Evolutionary conservation across 2,113 vertebrate genomes (phyloP), one percentile per base, ranked within the genome.

Genomic region (Melozone crissalis): DNA sequence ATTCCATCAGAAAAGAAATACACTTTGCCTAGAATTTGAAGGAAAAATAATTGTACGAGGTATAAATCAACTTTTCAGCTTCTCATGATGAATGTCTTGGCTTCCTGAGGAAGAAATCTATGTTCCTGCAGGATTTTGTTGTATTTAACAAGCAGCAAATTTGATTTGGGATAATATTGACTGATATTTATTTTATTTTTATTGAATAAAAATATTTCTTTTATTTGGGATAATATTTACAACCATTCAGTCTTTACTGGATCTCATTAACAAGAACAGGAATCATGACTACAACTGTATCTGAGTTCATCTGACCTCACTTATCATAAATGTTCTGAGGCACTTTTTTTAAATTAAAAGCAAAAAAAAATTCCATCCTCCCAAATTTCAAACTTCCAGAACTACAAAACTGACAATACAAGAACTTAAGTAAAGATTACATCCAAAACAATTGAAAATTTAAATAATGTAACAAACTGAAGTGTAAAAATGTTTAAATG

Each of bases 1-100:
- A 99, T 92, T 43, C 99, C 99, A 55, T 98, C 97, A 3, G 99
- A 98, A 94, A 99, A 99, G 98, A 99, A 99, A 84, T 97, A 91
- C 24, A 99, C 68, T 95, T 98, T 99, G 37, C 99, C 99, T 97
- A 35, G 12, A 89, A 86, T 72, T 98, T 23, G 23, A 97, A 95
- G 35, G 71, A 76, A 69, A 96, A 82, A 74, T 0, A 17, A 55
- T 2, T 17, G 2, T 10, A 10, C 92, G 41, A 82, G 68, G 17
- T 37, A 23, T 6, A 14, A 5, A 57, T 54, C 18, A 28, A 1
- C 9, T 33, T 68, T 61, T 58, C 31, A 68, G n/a, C 23, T 63
- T 8, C 43, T 19, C 35, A 18, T 26, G 31, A 31, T 1, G 0
- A 67, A 14, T 7, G 26, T 1, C 12, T 37, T 10, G 22, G 11